Evolutionary conservation across 2,113 vertebrate genomes (phyloP), one percentile per base, ranked within the genome.

Genomic region (Pseudopipra pipra): DNA sequence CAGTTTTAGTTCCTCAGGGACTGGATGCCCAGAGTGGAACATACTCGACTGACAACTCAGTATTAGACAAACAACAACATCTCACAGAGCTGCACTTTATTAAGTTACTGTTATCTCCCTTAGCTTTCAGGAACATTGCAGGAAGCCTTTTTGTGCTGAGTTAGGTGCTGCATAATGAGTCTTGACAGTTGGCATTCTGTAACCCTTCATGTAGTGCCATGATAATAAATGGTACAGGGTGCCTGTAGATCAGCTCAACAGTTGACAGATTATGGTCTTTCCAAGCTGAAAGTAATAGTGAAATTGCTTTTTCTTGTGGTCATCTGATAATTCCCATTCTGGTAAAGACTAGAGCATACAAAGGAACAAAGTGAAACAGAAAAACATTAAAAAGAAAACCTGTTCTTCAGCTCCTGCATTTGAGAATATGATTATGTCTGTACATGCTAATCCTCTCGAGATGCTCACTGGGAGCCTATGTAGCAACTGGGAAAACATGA

Each of bases 391-490:
- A 16, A 51, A 16, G 14, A 37, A 44, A 58, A 91, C 7, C 3
- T 5, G 2, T 37, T 82, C 33, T 68, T 83, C 27, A 65, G 5
- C 27, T 67, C 4, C 54, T 47, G 14, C 3, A 3, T 5, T 4
- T 63, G 22, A 8, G 5, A 59, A 8, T 41, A 56, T 4, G 9
- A 6, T 23, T 58, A 10, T 15, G 14, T 18, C 14, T 59, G 37
- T 19, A 19, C 0, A 1, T 72, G 33, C 8, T 62, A 24, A 49
- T 62, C 1, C 9, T 6, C 6, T 62, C 1, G 2, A 1, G 1
- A 18, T 41, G 10, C 11, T 78, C 28, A 3, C 62, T 35, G 27
- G 7, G 6, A 37, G 1, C 22, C 8, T 46, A 0, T 19, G 16
- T 28, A 58, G n/a, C 19, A 41, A 6, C 2, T 55, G 20, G 4